Conservation (phyloP, 2,888 invertebrate species). For the Ochropleura plecta region DNA sequence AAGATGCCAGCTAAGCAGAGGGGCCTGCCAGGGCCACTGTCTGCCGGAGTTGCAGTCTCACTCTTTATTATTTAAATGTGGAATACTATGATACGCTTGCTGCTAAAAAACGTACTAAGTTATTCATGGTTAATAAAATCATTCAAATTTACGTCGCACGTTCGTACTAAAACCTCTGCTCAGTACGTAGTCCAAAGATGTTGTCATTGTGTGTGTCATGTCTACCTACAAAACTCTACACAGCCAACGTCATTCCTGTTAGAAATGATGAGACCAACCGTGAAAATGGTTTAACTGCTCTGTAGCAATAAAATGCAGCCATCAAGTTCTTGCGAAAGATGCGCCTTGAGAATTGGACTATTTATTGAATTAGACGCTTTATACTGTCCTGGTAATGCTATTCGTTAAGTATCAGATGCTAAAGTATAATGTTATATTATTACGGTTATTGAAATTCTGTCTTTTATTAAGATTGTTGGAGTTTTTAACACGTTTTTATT, state of each 20-base stretch:
- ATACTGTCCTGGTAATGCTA: slow-evolving; percentile 58
- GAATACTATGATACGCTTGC: neutral
- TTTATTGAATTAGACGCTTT: slow-evolving; percentile 71
- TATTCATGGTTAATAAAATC: neutral
- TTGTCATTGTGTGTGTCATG: slow-evolving; percentile 36
- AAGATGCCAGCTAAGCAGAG: too few relatives aligned
- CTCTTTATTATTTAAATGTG: too few relatives aligned
- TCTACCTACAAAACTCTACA: slow-evolving; percentile 40
- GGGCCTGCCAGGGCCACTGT: too few relatives aligned
- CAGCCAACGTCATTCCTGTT: slow-evolving; percentile 54
- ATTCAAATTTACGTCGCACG: neutral
- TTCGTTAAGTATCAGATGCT: slow-evolving; percentile 60
- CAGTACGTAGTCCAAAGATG: neutral
- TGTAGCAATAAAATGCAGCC: slow-evolving; percentile 75
- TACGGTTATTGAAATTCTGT: slow-evolving; percentile 36
- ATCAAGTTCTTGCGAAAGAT: slow-evolving; percentile 70
- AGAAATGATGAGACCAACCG: slow-evolving; percentile 66
- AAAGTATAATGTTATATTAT: slow-evolving; percentile 41
- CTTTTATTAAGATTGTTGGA: neutral
- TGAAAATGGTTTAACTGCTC: slow-evolving; percentile 74
- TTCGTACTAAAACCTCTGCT: neutral
- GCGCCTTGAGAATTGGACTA: slow-evolving; percentile 70
- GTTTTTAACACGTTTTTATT: too few relatives aligned
- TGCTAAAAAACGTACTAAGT: neutral
- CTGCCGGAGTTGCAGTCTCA: too few relatives aligned